Conservation (phyloP, 2,113 vertebrate genomes). For the Oreochromis aureus region DNA sequence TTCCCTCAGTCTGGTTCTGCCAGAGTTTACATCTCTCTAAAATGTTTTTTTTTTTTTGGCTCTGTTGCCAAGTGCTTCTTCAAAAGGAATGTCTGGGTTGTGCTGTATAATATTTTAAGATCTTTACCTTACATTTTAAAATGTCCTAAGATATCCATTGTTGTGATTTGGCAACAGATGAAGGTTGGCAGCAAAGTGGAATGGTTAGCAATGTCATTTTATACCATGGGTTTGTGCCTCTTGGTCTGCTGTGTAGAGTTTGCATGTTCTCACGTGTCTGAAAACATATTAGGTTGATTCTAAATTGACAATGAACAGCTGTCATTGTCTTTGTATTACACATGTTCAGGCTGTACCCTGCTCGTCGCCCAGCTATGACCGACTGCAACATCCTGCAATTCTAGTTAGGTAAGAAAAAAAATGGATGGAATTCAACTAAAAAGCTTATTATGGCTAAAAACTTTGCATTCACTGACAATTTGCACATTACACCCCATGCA, state of each 20-base stretch:
- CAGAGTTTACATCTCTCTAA: not conserved
- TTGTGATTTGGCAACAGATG: not conserved
- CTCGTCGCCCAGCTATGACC: not conserved
- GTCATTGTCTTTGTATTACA: not conserved
- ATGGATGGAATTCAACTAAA: not conserved
- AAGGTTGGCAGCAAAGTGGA: not conserved
- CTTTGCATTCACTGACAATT: not conserved
- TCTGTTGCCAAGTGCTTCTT: not conserved
- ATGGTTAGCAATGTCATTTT: not conserved
- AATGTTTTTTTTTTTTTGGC: not conserved
- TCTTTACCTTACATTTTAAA: not conserved
- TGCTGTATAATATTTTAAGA: not conserved
- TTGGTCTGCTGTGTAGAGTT: fast-evolving
- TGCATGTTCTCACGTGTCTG: not conserved
- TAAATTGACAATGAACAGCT: not conserved
- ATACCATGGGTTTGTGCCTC: not conserved
- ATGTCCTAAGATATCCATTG: not conserved
- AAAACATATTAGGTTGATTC: not conserved
- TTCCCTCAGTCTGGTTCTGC: not conserved
- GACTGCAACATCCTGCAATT: not conserved
- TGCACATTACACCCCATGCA: not conserved
- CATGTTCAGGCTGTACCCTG: not conserved
- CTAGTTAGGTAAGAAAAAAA: not conserved
- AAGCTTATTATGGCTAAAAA: not conserved
- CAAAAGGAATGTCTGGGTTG: not conserved